These are phyloP conservation scores for Choreutis nemorana DNA, from an alignment of 2,888 invertebrate genomes.

Conservation along the genomic window DNA sequence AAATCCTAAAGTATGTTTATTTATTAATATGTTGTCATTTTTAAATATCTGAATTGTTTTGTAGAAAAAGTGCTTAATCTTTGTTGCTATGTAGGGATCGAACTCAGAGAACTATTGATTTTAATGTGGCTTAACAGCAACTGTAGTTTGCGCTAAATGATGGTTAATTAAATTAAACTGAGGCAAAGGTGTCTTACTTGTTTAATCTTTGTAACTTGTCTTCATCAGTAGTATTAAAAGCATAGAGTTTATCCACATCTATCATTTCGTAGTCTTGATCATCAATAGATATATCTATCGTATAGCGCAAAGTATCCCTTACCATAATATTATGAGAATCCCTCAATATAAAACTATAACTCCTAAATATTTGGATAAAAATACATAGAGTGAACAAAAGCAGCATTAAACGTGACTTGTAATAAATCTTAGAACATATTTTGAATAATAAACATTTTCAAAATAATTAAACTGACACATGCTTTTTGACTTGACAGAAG, in stretches of 20 bases:
- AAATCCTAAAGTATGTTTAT: too few species aligned
- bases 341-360: conserved; percentile 13
- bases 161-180: too few species aligned
- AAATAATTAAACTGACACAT: too few species aligned
- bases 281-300: conserved; percentile 21
- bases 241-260: conserved; percentile 11
- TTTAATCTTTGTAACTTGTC: conserved; percentile 15
- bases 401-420: conserved; percentile 9
- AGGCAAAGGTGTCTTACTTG: conserved; percentile 18
- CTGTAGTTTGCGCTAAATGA: too few species aligned
- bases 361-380: conserved; percentile 9
- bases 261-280: conserved; percentile 29
- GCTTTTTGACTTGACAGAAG: too few species aligned
- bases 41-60: too few species aligned
- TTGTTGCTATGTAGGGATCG: too few species aligned
- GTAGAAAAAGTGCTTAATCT: too few species aligned
- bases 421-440: neutral
- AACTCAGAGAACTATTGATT: too few species aligned
- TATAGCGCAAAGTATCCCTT: conserved; percentile 22
- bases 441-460: neutral
- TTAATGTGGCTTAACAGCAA: too few species aligned
- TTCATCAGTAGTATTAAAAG: conserved; percentile 12
- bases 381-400: conserved; percentile 13
- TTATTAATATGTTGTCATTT: too few species aligned
- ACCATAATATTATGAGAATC: conserved; percentile 18